Evolutionary conservation across 2,113 vertebrate species (phyloP).

Genomic region (Cheirogaleus medius): DNA sequence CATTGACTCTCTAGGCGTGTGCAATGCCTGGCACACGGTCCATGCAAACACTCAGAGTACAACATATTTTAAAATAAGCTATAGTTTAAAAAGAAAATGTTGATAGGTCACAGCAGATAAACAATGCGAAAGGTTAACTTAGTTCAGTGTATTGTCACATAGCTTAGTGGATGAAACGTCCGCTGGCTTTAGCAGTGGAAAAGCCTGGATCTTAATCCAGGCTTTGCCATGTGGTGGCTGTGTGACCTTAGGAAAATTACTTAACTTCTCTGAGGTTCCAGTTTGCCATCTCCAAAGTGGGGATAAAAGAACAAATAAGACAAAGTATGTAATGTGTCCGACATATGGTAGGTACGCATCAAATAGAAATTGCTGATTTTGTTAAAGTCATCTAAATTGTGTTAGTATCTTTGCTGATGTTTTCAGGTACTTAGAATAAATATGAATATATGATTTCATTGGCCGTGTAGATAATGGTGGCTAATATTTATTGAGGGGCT

Average conservation of each 20-base stretch:
- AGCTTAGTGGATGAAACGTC: background rate
- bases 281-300: background rate
- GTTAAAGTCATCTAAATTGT: background rate
- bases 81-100: background rate
- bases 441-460: background rate
- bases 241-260: background rate
- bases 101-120: background rate
- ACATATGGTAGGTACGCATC: background rate
- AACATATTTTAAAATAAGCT: background rate
- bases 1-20: background rate
- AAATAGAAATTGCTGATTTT: background rate
- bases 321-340: background rate
- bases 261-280: background rate
- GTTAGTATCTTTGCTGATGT: background rate
- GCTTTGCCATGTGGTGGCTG: background rate
- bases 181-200: background rate
- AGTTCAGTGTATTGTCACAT: background rate
- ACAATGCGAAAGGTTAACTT: background rate
- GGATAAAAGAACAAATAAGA: background rate
- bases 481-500: background rate
- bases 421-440: background rate
- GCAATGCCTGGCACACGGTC: background rate
- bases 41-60: background rate
- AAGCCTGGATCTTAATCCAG: background rate
- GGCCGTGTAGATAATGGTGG: background rate